phyloP scores from a whole-genome alignment of 2,113 vertebrate species.

The Odontesthes bonariensis region DNA sequence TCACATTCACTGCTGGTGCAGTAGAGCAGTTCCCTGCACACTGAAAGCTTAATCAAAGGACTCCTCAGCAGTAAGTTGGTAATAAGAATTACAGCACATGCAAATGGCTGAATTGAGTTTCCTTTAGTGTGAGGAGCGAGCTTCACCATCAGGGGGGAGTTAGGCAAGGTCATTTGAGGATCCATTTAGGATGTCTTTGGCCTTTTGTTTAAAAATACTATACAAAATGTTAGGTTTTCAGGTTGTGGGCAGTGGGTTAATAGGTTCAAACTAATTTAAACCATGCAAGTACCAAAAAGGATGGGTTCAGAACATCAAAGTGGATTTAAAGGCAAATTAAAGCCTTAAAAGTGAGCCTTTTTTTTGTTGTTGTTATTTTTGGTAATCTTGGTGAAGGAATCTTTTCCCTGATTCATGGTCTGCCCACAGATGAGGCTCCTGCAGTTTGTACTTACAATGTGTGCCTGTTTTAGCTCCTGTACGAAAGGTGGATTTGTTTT shows the following conservation, averaged over 20 bases:
- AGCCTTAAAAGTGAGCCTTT: not conserved
- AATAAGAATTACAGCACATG: too few species aligned
- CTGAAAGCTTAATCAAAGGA: too few species aligned
- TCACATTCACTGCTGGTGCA: too few species aligned
- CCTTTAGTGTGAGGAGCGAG: too few species aligned
- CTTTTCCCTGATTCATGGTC: slow-evolving; percentile 3
- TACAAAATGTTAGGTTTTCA: not conserved
- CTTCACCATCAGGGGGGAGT: too few species aligned
- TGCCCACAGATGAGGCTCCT: slow-evolving; percentile 8
- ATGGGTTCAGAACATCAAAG: not conserved
- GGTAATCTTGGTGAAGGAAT: not conserved
- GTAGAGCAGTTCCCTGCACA: too few species aligned
- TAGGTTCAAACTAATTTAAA: not conserved
- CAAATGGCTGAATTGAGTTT: too few species aligned
- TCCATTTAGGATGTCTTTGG: too few species aligned
- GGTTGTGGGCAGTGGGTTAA: not conserved
- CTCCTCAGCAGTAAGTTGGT: too few species aligned
- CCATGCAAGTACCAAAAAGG: not conserved
- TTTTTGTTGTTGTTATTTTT: too few species aligned
- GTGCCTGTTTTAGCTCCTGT: not conserved
- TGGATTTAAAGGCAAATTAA: not conserved
- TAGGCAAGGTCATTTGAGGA: too few species aligned
- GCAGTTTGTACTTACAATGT: not conserved
- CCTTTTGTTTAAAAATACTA: not conserved
- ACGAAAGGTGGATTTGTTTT: slow-evolving; percentile 12